Conservation (phyloP, 92 coral and sea anemone species). For the Epizoanthus illoricatus region DNA sequence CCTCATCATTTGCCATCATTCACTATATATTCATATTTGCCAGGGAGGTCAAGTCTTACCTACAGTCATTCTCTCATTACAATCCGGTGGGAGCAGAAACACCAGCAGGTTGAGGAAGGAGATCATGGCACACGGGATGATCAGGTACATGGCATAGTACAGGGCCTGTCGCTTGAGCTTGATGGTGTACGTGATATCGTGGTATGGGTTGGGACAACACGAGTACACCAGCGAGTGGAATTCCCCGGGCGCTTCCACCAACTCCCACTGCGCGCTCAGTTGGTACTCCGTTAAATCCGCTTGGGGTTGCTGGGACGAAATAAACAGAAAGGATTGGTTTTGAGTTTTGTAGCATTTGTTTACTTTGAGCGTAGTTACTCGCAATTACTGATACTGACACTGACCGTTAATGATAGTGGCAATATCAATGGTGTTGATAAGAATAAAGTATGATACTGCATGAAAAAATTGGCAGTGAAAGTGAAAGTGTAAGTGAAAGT, state of each 20-base stretch:
- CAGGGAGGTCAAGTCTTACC: constrained; percentile 57
- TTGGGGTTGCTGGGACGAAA: constrained; percentile 44
- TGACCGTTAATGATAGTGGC: neutral
- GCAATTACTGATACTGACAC: neutral
- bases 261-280: constrained; percentile 83
- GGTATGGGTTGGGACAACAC: constrained; percentile 78
- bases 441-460: too few relatives aligned
- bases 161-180: constrained; percentile 75
- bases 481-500: too few relatives aligned
- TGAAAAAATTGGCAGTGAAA: too few relatives aligned
- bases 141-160: constrained; percentile 87
- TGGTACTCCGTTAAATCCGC: constrained; percentile 72
- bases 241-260: constrained; percentile 60
- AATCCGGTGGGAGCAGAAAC: constrained; percentile 90
- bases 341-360: neutral
- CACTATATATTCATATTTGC: neutral
- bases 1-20: neutral
- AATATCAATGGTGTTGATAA: neutral
- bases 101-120: constrained; percentile 74
- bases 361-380: neutral
- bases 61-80: constrained; percentile 96
- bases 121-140: constrained; percentile 88
- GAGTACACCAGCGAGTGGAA: constrained; percentile 59
- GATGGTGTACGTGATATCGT: constrained; percentile 80
- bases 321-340: too few relatives aligned